Evolutionary conservation across 2,113 vertebrate genomes (phyloP).

Genomic region (Euleptes europaea): DNA sequence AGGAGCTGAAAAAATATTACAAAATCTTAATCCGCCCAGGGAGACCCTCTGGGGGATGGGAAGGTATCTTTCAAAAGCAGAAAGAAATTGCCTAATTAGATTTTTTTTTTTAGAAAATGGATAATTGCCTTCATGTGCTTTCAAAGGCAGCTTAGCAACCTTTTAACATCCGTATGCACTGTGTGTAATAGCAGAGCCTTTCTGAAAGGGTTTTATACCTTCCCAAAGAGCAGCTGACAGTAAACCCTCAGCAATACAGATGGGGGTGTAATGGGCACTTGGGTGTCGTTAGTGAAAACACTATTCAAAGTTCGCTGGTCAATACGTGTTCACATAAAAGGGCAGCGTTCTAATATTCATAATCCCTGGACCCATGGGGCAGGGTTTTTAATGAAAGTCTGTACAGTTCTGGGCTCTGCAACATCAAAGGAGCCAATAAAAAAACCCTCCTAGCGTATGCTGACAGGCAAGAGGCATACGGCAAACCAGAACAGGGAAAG

Average conservation of each 20-base stretch:
- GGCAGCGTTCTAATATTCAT: conserved; percentile 61
- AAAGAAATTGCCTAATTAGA: conserved; percentile 69
- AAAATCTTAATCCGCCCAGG: conserved; percentile 57
- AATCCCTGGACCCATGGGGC: conserved; percentile 56
- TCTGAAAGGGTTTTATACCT: conserved; percentile 71
- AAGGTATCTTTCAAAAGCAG: conserved; percentile 48
- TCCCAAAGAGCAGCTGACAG: conserved; percentile 70
- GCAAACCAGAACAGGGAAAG: conserved; percentile 3
- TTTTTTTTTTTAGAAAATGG: conserved; percentile 44
- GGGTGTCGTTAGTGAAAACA: conserved; percentile 71
- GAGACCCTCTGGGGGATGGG: conserved; percentile 58
- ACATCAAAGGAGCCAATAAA: conserved; percentile 64
- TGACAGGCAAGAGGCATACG: conserved; percentile 45
- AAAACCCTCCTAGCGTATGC: conserved; percentile 30
- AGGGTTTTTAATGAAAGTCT: conserved; percentile 61
- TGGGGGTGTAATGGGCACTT: conserved; percentile 65
- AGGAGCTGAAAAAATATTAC: conserved; percentile 68
- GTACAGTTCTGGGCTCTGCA: conserved; percentile 54
- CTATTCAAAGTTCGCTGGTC: conserved; percentile 48
- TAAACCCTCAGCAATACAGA: conserved; percentile 65
- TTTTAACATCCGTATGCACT: conserved; percentile 48
- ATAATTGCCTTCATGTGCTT: conserved; percentile 67
- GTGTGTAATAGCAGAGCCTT: conserved; percentile 31
- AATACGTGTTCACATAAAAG: conserved; percentile 64
- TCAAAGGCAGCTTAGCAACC: conserved; percentile 71